Evolutionary conservation across 2,113 vertebrate genomes (phyloP), one percentile per base, ranked within the genome.

Genomic region (Chroicocephalus ridibundus): DNA sequence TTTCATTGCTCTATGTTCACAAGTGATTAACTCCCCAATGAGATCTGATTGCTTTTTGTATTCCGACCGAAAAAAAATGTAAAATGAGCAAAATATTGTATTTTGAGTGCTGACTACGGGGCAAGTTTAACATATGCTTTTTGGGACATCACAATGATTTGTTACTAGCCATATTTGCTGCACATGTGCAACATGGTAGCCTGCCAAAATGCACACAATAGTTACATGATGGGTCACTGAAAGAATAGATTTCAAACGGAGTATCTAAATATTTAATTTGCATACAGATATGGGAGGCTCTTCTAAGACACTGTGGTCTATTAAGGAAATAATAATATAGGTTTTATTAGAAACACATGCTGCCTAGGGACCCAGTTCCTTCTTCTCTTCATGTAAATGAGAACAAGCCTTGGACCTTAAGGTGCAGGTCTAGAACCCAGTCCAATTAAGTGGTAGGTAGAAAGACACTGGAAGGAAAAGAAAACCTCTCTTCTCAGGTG

Each of bases 1-100:
- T 97, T 97, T 96, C 91, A 86, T 95, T 96, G 94, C 93, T 95
- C 82, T 93, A 7, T 87, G 79, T 95, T 97, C 93, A 94, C 87
- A 94, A 95, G 89, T 96, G 96, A 97, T 97, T 97, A 97, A 95
- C 91, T 97, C 94, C 94, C 91, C 93, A 96, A 96, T 91, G 95
- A 95, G 89, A 96, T 94, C 84, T 96, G 94, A 96, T 95, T 96
- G 91, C 94, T 97, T 94, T 95, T 96, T 94, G 75, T 93, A 88
- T 96, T 94, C 68, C 75, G 71, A 82, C 57, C 0, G 15, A 94
- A 94, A 95, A 95, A 89, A 93, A 42, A 46, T 55, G 77, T 91
- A 87, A 95, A 96, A 95, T 80, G 87, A 97, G 55, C 27, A 97
- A 93, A 96, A 95, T 91, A 93, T 77, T 88, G 71, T 81, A 92